Evolutionary conservation across 2,797 vertebrate genomes (phyloP).

Genomic region (Semotilus atromaculatus): DNA sequence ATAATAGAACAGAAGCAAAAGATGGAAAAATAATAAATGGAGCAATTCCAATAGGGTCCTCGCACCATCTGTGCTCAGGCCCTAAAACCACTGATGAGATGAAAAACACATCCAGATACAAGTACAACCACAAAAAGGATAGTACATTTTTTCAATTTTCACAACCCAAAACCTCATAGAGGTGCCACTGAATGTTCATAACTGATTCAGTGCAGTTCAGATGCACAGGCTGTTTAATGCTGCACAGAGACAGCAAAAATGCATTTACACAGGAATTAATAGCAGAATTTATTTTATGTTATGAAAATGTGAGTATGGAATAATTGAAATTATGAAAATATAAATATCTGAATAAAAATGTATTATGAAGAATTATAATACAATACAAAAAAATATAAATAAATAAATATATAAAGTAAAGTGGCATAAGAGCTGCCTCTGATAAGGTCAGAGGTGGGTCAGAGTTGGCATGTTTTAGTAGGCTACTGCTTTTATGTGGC

Average conservation of each 20-base stretch:
- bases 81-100: background rate
- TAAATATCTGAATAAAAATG: background rate
- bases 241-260: background rate
- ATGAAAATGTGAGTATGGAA: background rate
- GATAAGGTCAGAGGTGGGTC: background rate
- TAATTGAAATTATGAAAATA: background rate
- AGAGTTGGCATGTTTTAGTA: background rate
- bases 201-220: background rate
- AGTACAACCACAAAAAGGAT: background rate
- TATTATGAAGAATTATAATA: background rate
- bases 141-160: background rate
- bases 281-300: background rate
- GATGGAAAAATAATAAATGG: background rate
- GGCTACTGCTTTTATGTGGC: constrained; percentile 1
- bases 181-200: background rate
- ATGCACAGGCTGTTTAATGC: background rate
- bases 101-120: background rate
- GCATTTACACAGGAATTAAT: background rate
- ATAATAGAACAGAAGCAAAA: constrained; percentile 5
- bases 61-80: too few relatives aligned
- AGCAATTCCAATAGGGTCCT: background rate
- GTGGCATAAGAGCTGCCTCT: background rate
- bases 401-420: background rate
- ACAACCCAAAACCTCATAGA: background rate
- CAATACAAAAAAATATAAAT: background rate